Evolutionary conservation across 2,888 invertebrate species (phyloP), one percentile per base, ranked within the genome.

Genomic region (Allacma fusca): DNA sequence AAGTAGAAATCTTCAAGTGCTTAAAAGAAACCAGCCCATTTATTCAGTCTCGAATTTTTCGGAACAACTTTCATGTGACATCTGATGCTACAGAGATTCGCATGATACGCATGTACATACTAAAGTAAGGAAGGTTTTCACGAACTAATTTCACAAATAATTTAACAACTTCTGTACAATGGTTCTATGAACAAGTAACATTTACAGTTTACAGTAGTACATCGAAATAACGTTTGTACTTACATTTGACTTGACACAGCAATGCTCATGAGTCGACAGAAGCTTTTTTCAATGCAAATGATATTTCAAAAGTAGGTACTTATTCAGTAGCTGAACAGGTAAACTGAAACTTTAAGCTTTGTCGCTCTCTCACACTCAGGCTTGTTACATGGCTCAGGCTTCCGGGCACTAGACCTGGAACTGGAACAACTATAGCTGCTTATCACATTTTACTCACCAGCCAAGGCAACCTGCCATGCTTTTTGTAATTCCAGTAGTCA

Each of bases 391-490:
- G n/a, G n/a, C n/a, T n/a, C n/a, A n/a, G n/a, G n/a, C n/a, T n/a
- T n/a, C n/a, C n/a, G n/a, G n/a, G n/a, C n/a, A n/a, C n/a, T n/a
- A n/a, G n/a, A n/a, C n/a, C n/a, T n/a, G n/a, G 9, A 34, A 34
- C 34, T 34, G 34, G 9, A 34, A 34, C 34, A 34, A 34, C 9
- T 7, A 9, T 34, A 50, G n/a, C 16, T 50, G 19, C n/a, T 9
- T 16, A n/a, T 73, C 70, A 83, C 87, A 94, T 89, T 87, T 93
- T 91, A 70, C 92, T 91, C 1, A 93, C 93, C 81, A 95, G 90
- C 94, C 94, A 94, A 0, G 95, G 95, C 79, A 95, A 87, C 84
- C 91, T 90, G 0, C 94, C 94, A 26, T 92, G 92, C 79, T 90
- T 91, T 86, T 92, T 93, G 86, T 93, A 95, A 84, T 88, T 89